A percentile compares a stretch with the other conserved stretches of the same genome.
Evolutionary conservation across 2,888 invertebrate species (phyloP).

Genomic region (Rhyacophila evoluta): DNA sequence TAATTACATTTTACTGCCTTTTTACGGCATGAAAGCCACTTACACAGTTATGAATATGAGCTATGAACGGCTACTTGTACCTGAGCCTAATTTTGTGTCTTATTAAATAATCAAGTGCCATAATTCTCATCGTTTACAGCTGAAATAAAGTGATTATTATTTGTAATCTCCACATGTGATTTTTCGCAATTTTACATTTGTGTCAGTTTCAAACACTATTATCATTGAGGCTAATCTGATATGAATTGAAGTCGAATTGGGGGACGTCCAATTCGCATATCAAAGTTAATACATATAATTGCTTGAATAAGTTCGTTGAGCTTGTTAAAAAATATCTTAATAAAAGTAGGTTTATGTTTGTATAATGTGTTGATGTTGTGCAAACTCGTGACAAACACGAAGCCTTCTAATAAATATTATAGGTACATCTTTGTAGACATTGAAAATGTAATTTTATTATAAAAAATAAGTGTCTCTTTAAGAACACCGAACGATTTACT

Average conservation of each 20-base stretch:
- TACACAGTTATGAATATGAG: no score
- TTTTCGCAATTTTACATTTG: neutral
- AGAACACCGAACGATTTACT: no score
- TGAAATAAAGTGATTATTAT: neutral
- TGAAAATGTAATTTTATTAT: no score
- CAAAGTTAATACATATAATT: neutral
- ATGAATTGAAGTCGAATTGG: neutral
- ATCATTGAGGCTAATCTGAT: slow-evolving; percentile 4
- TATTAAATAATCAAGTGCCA: neutral
- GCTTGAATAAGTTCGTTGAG: neutral
- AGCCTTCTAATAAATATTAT: no score
- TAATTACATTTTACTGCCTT: no score
- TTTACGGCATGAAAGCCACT: no score
- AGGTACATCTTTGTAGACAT: no score
- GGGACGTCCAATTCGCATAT: neutral
- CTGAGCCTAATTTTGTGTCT: no score
- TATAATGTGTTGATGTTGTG: neutral
- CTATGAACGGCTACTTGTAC: no score
- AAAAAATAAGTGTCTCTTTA: no score
- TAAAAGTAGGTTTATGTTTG: neutral
- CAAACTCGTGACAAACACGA: no score
- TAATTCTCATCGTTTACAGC: neutral
- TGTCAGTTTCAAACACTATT: neutral
- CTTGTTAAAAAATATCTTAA: neutral
- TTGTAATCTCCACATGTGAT: neutral